Evolutionary conservation across 2,113 vertebrate species (phyloP).

Genomic region (Limnothrissa miodon): DNA sequence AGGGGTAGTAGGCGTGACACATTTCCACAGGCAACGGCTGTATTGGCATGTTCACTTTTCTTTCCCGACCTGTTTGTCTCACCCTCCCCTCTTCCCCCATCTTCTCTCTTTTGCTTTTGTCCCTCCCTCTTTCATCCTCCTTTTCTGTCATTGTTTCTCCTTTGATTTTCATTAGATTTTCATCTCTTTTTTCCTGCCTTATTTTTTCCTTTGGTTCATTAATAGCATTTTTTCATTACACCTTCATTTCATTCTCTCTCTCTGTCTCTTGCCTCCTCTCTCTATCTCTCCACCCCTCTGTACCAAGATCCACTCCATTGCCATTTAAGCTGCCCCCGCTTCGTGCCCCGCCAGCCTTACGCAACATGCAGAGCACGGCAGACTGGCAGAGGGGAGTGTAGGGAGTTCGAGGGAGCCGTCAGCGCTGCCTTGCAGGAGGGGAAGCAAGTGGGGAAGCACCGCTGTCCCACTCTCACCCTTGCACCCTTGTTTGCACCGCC

Average conservation of each 20-base stretch:
- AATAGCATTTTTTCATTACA: too few relatives aligned
- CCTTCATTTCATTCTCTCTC: not conserved
- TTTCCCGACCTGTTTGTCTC: not conserved
- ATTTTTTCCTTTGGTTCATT: not conserved
- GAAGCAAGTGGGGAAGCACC: not conserved
- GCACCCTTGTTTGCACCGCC: too few relatives aligned
- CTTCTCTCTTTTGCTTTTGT: not conserved
- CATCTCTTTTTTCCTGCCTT: not conserved
- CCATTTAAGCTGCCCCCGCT: slow-evolving; percentile 49
- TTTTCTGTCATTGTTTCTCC: too few relatives aligned
- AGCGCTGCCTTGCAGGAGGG: not conserved
- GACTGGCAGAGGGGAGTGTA: slow-evolving; percentile 47
- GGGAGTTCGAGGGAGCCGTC: slow-evolving; percentile 58
- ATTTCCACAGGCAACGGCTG: slow-evolving; percentile 8
- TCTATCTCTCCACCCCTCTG: slow-evolving; percentile 30
- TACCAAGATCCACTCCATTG: slow-evolving; percentile 51
- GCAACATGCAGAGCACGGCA: slow-evolving; percentile 57
- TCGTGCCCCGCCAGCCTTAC: slow-evolving; percentile 45
- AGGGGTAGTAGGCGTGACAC: not conserved
- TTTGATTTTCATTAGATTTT: too few relatives aligned
- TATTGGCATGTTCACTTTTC: not conserved
- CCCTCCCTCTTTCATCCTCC: not conserved
- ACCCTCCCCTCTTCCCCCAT: not conserved
- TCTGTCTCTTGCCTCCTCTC: slow-evolving; percentile 9
- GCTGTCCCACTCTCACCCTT: not conserved